A percentile compares a stretch with the other conserved stretches of the same genome.
phyloP scores from a whole-genome alignment of 2,888 invertebrate genomes.

The Eupithecia dodoneata region DNA sequence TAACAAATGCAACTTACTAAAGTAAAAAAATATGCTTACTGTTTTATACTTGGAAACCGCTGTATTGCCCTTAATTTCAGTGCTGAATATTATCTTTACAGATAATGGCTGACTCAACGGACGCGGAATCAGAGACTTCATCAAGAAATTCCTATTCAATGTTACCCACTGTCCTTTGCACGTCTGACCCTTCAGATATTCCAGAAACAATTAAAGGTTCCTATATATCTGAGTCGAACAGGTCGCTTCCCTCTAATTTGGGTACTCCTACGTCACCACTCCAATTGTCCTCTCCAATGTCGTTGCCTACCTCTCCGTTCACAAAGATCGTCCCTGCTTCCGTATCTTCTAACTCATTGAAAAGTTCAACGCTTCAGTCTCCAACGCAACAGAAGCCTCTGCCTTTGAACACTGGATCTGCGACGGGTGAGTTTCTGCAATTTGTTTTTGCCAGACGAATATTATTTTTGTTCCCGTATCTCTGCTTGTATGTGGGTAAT shows the following conservation, averaged over 20 bases:
- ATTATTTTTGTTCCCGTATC: background rate
- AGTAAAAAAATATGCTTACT: background rate
- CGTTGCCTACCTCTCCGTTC: constrained; percentile 72
- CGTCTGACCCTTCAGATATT: constrained; percentile 58
- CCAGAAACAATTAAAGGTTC: constrained; percentile 55
- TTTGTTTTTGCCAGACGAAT: background rate
- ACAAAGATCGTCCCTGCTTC: constrained; percentile 60
- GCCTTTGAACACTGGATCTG: constrained; percentile 62
- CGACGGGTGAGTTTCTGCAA: constrained; percentile 69
- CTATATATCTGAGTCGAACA: constrained; percentile 70
- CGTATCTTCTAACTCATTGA: constrained; percentile 57
- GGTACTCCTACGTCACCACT: constrained; percentile 75
- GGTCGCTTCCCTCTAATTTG: constrained; percentile 71
- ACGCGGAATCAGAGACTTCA: constrained; percentile 53
- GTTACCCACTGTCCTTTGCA: constrained; percentile 73
- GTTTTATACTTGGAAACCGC: background rate
- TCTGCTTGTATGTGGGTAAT: background rate
- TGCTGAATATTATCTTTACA: constrained; percentile 52
- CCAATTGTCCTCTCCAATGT: constrained; percentile 68
- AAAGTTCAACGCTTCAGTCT: constrained; percentile 50
- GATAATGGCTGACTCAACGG: constrained; percentile 66
- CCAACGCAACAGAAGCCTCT: constrained; percentile 52
- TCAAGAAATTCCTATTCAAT: constrained; percentile 64
- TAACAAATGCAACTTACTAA: background rate
- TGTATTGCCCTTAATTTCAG: background rate